Percentiles rank a stretch among this genome's conserved stretches.
Evolutionary conservation across 2,888 invertebrate genomes (phyloP).

Genomic region (Protula sp.): DNA sequence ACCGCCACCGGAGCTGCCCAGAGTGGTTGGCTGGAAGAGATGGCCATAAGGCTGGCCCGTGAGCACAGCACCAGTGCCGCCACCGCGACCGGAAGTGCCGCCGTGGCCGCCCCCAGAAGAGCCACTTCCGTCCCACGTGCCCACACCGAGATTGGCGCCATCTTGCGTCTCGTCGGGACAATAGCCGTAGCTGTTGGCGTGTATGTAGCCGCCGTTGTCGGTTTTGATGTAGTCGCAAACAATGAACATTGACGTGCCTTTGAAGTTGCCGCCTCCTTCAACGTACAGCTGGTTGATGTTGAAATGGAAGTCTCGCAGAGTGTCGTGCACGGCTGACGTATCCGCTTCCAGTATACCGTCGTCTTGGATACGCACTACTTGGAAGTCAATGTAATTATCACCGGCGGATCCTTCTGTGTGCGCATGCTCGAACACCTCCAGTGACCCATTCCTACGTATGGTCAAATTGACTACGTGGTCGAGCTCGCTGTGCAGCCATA

Average conservation of each 20-base stretch:
- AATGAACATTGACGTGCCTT: conserved; percentile 29
- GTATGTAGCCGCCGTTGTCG: conserved; percentile 33
- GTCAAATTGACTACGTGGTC: conserved; percentile 31
- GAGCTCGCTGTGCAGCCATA: conserved; percentile 35
- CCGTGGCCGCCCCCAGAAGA: conserved; percentile 38
- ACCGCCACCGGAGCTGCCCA: conserved; percentile 37
- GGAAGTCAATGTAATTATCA: not conserved
- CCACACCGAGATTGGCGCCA: conserved; percentile 28
- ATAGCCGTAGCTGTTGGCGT: conserved; percentile 30
- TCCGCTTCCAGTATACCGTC: conserved; percentile 28
- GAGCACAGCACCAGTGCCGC: conserved; percentile 14
- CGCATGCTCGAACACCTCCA: conserved; percentile 29
- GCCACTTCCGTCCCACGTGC: conserved; percentile 23
- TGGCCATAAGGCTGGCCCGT: conserved; percentile 38
- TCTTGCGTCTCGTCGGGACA: conserved; percentile 20
- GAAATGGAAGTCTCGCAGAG: conserved; percentile 24
- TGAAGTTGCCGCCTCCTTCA: conserved; percentile 34
- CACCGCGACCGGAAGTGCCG: conserved; percentile 33
- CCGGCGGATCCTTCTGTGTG: conserved; percentile 15
- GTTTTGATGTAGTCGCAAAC: conserved; percentile 28
- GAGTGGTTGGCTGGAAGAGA: conserved; percentile 28
- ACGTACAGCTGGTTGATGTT: conserved; percentile 24
- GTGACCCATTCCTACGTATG: conserved; percentile 29
- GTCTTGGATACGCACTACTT: conserved; percentile 30
- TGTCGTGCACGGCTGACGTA: conserved; percentile 28